Evolutionary conservation across 1,140 invertebrate genomes (phyloP), one percentile per base, ranked within the genome.

Genomic region (Tetragonula clypearis): DNA sequence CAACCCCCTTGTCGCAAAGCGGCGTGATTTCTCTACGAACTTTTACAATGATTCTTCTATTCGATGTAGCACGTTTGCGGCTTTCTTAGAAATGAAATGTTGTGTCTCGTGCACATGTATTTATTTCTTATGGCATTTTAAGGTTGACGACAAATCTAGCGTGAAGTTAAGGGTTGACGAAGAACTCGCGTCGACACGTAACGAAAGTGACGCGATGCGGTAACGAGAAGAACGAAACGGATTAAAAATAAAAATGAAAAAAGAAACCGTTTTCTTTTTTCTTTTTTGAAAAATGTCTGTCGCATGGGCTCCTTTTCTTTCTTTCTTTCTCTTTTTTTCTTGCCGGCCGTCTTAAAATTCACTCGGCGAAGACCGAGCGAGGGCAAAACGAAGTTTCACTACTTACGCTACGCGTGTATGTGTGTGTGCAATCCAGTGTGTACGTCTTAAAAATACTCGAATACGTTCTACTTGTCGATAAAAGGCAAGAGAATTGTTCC

Each of bases 401-500:
- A 89, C 79, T 87, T 90, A 89, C 68, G 55, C 81, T 90, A 89
- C 82, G 80, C 79, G 79, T 81, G 76, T 81, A 72, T 81, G 78
- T 90, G 76, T 81, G 76, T 81, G 78, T 90, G 85, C 88, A 89
- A 88, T 88, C 87, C 87, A 89, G 60, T 88, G 75, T 62, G 88
- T 88, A 88, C 79, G 80, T 86, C 88, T 90, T 89, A 90, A 90
- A 90, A 90, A 87, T 90, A 90, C 85, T 84, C 88, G 84, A 90
- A 86, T 90, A 90, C 75, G 79, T 86, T 86, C 84, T 88, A 90
- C 86, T 88, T 90, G 74, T 90, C 84, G 86, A 90, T 90, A 86
- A 90, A 90, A 90, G 88, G 88, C 89, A 90, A 90, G 88, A 90
- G 86, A 90, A 90, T 90, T 90, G 89, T 88, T 90, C 89, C 88